Percentiles rank a stretch among this genome's conserved stretches.
Evolutionary conservation across 2,888 invertebrate genomes (phyloP).

Genomic region (Abscondita cerata): DNA sequence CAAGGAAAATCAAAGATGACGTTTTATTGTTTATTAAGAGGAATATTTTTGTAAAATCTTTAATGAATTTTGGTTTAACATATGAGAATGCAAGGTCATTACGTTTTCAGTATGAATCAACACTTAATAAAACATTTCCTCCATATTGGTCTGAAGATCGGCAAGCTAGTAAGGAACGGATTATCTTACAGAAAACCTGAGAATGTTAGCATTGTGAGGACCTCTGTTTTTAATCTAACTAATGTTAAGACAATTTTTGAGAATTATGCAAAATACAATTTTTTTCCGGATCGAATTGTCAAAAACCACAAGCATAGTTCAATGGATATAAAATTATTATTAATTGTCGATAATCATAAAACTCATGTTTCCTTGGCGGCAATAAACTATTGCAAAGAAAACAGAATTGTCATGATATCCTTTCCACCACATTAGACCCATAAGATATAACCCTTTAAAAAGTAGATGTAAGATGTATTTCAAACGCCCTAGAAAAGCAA

Average conservation of each 20-base stretch:
- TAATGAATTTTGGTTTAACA: not conserved
- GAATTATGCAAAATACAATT: not conserved
- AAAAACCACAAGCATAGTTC: not conserved
- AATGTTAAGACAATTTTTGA: not conserved
- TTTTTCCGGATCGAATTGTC: not conserved
- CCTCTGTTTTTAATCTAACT: not conserved
- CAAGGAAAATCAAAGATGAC: too few species aligned
- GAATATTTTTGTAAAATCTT: not conserved
- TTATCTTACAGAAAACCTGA: not conserved
- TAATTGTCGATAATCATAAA: slow-evolving; percentile 2
- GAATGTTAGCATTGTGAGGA: not conserved
- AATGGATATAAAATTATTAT: not conserved
- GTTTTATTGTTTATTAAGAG: too few species aligned
- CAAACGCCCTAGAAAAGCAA: not conserved
- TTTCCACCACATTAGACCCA: slow-evolving; percentile 3
- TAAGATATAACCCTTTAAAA: not conserved
- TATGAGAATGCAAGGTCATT: not conserved
- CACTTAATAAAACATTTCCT: not conserved
- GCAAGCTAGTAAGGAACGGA: too few species aligned
- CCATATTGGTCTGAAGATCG: not conserved
- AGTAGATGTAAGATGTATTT: not conserved
- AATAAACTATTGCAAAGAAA: slow-evolving; percentile 1
- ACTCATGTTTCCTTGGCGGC: slow-evolving; percentile 1
- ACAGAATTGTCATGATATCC: not conserved
- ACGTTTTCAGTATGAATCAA: not conserved